phyloP scores from a whole-genome alignment of 2,113 vertebrate genomes.

The Psophia crepitans region DNA sequence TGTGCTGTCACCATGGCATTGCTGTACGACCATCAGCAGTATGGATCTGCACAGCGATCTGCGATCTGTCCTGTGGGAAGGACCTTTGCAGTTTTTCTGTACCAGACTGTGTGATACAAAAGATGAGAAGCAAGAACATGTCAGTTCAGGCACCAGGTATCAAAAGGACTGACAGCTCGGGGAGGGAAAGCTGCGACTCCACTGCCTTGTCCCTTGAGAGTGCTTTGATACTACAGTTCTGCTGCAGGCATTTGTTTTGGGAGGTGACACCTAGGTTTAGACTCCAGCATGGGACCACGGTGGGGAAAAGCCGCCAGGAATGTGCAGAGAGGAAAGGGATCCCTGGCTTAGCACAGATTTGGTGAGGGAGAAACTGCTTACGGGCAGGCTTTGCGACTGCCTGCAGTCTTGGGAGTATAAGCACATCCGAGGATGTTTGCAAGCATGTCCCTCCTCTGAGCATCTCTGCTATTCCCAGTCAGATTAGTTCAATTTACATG shows the following conservation, averaged over 20 bases:
- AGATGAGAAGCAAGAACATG: not conserved
- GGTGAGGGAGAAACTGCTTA: not conserved
- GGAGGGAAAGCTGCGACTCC: not conserved
- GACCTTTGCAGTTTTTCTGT: not conserved
- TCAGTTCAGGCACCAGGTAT: not conserved
- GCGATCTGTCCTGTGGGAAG: not conserved
- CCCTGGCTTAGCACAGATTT: not conserved
- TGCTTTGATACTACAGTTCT: not conserved
- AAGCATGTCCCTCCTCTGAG: not conserved
- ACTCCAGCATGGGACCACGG: not conserved
- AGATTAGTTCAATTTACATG: not conserved
- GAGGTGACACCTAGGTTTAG: not conserved
- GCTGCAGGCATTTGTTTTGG: not conserved
- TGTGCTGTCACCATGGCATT: not conserved
- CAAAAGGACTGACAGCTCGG: not conserved
- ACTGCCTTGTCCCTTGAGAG: not conserved
- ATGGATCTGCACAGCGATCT: accelerated
- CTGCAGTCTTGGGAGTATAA: not conserved
- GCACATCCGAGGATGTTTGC: not conserved
- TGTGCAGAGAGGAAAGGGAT: not conserved
- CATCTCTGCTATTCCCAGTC: not conserved
- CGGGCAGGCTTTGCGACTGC: not conserved
- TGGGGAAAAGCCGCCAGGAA: not conserved
- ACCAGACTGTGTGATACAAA: not conserved
- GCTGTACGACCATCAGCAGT: not conserved